Conservation (phyloP, 2,888 invertebrate species). For the Zhengitettix transpicula region DNA sequence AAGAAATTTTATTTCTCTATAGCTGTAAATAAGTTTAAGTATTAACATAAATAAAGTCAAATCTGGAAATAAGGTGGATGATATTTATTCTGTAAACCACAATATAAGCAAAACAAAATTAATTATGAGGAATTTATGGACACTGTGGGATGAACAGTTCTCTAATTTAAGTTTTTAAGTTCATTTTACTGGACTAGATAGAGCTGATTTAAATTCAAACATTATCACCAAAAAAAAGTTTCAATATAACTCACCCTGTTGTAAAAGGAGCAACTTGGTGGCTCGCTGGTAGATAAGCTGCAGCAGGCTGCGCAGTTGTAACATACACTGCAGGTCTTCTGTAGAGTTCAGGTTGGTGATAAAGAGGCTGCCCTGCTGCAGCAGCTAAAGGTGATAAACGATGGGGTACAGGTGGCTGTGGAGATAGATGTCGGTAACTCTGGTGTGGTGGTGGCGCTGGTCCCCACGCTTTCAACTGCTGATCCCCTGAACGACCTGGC, state of each 20-base stretch:
- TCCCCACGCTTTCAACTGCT: conserved; percentile 19
- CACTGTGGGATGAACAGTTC: no score
- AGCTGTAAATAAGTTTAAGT: no score
- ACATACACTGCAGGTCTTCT: conserved; percentile 48
- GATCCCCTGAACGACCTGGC: conserved; percentile 18
- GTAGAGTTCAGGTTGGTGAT: conserved; percentile 45
- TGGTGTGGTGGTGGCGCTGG: conserved; percentile 21
- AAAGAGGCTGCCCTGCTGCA: conserved; percentile 38
- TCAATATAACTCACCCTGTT: conserved; percentile 18
- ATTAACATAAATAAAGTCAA: no score
- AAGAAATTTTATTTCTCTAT: no score
- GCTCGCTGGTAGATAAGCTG: conserved; percentile 33
- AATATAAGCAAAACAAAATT: no score
- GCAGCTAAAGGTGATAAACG: conserved; percentile 27
- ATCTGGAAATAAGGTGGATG: no score
- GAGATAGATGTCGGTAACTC: conserved; percentile 31
- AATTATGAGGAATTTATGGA: no score
- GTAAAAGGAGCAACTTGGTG: conserved; percentile 32
- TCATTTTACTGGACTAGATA: no score
- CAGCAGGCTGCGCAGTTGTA: conserved; percentile 38
- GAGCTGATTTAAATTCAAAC: not conserved
- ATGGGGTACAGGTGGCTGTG: conserved; percentile 25
- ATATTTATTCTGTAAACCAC: no score
- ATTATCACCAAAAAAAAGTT: not conserved
- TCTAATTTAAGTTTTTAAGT: no score